Evolutionary conservation across 2,113 vertebrate genomes (phyloP), one percentile per base, ranked within the genome.

Genomic region (Emydura subglobosa): DNA sequence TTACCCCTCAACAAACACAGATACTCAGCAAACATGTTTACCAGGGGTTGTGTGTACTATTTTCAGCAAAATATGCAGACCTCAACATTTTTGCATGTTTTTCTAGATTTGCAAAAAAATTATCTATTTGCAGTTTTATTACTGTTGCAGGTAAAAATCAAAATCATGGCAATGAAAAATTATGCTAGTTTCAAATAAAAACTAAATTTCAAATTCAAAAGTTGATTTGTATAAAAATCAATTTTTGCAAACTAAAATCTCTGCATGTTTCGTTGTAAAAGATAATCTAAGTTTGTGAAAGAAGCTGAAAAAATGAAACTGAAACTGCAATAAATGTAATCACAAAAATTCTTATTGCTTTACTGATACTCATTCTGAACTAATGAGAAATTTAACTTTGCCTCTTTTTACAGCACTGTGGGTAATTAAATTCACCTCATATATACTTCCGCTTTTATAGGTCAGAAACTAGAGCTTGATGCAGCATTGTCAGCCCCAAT

Each of bases 61-160:
- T 92, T 81, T 57, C 29, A 50, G 79, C 49, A 39, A 89, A 74
- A 29, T 21, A 1, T 6, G 31, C 65, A 76, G 51, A 25, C 79
- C 0, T 3, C 29, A 78, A 25, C 34, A 4, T 1, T 1, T 11
- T 17, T 65, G 19, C 1, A 0, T 0, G 2, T 0, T 6, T 2
- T 7, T 1, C 27, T 14, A 13, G 21, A 27, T 6, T 34, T 31
- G 61, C 12, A 29, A 14, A 21, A 51, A 25, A 44, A 7, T 0
- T 25, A 59, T 6, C 31, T 7, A 0, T 79, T 88, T 42, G 57
- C 39, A 92, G 44, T 1, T n/a, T 16, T 3, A 24, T n/a, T 42
- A 16, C 31, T 12, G 4, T 12, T 1, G 79, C 42, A 19, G 57
- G 13, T 4, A 79, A 83, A 44, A 29, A 47, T 12, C 44, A 13